A percentile compares a stretch with the other conserved stretches of the same genome.
Conservation (phyloP, 1,140 invertebrate species). For the Carposina sasakii region DNA sequence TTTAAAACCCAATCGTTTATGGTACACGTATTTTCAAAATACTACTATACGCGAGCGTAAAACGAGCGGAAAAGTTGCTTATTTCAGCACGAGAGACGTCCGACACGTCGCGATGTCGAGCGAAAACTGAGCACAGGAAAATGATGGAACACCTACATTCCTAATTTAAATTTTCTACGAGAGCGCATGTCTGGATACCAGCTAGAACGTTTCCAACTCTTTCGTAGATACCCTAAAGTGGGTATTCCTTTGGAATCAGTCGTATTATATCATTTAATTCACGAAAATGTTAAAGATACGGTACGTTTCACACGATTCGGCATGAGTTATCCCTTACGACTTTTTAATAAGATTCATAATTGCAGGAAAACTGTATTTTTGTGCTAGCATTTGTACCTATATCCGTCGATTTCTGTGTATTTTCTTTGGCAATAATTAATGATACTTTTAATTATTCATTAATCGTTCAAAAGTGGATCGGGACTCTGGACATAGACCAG, state of each 20-base stretch:
- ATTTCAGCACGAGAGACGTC: slow-evolving; percentile 6
- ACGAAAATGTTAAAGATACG: neutral
- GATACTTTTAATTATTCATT: slow-evolving; percentile 34
- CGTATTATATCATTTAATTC: neutral
- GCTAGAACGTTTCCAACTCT: neutral
- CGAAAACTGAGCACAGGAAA: slow-evolving; percentile 23
- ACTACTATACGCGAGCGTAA: no score
- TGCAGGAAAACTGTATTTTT: no score
- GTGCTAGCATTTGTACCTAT: no score
- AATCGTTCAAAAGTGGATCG: slow-evolving; percentile 11
- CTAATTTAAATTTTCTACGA: slow-evolving; percentile 19
- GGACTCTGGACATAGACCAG: no score
- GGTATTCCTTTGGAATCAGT: neutral
- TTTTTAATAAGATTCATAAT: no score
- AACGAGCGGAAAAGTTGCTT: slow-evolving; percentile 18
- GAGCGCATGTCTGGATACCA: slow-evolving; percentile 24
- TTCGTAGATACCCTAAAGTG: neutral
- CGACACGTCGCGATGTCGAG: slow-evolving; percentile 10
- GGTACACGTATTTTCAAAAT: no score
- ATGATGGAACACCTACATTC: slow-evolving; percentile 32
- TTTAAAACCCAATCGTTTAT: no score
- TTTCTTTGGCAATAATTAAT: slow-evolving; percentile 34
- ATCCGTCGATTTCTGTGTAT: slow-evolving; percentile 37
- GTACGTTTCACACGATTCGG: neutral
- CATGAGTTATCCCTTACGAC: no score